phyloP scores from a whole-genome alignment of 2,888 invertebrate species.

The Drepanosiphum platanoidis region DNA sequence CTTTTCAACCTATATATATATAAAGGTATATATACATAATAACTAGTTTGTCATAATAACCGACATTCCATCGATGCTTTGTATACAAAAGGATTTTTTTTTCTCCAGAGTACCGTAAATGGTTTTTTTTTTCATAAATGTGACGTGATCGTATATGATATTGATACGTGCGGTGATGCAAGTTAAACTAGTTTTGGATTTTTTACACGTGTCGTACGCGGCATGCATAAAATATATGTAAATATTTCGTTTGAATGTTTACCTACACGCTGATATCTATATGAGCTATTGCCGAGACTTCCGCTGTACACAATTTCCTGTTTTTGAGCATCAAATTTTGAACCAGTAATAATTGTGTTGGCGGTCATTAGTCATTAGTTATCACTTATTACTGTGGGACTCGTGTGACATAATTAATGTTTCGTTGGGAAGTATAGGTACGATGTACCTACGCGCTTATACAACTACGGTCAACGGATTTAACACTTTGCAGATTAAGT shows the following conservation, averaged over 20 bases:
- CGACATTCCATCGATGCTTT: constrained; percentile 28
- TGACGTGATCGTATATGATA: constrained; percentile 42
- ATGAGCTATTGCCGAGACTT: constrained; percentile 27
- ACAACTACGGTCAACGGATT: constrained; percentile 22
- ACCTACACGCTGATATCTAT: background rate
- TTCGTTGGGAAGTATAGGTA: background rate
- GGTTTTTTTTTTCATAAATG: constrained; percentile 6
- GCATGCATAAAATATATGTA: constrained; percentile 31
- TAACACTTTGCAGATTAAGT: constrained; percentile 3
- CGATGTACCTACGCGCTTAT: background rate
- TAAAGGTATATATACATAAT: no score
- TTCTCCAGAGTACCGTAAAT: constrained; percentile 19
- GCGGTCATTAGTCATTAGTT: constrained; percentile 48
- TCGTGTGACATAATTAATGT: constrained; percentile 33
- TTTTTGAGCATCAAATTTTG: constrained; percentile 4
- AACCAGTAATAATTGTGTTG: constrained; percentile 45
- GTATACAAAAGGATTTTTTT: constrained; percentile 47
- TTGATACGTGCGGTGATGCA: constrained; percentile 37
- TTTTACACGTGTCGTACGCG: constrained; percentile 20
- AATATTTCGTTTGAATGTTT: constrained; percentile 39
- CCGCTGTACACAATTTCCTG: constrained; percentile 47
- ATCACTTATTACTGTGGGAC: background rate
- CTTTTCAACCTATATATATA: constrained; percentile 24
- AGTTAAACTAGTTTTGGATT: constrained; percentile 48
- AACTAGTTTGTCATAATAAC: constrained; percentile 48